Base-by-base conservation (phyloP, 2,113 vertebrate species). In the Anser brachyrhynchus region DNA sequence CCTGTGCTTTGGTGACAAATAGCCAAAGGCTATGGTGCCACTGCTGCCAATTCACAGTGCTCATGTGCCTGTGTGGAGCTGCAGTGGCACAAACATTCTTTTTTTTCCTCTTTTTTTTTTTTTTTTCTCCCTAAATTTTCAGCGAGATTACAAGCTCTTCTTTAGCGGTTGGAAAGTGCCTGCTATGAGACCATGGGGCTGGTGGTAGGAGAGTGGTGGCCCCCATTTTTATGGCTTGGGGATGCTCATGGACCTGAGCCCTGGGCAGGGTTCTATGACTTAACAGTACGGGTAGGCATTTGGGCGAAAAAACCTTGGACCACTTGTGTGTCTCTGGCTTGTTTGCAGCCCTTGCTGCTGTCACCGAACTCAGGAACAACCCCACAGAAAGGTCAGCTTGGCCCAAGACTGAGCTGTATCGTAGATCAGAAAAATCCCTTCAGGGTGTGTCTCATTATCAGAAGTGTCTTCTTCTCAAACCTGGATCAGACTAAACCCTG, bases 181-280 rank as follows among this genome's bases (percentile, higher is more conserved):
- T 59, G 28, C 37, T 31, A 6, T 61, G 62, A 64, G 9, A 33
- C 10, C 0, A 1, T 11, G 17, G 33, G 28, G 57, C 33, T 33
- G 52, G 6, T 43, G 51, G 21, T 33, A 39, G 37, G 72, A 66
- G 28, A 13, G 25, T 0, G 0, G 29, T 49, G 61, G 18, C n/a
- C 37, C 11, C 10, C 2, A 0, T 58, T 78, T 44, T 29, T 21
- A 11, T 46, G 35, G n/a, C 7, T 51, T 82, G 79, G n/a, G 35
- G 62, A 46, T 78, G 22, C 51, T 57, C 8, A 22, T 0, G 13
- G 33, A 35, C 12, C 22, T 0, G 0, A 41, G 13, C 23, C 4
- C 28, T 43, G 20, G 7, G 12, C 26, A 64, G 46, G 52, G 9
- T 90, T 44, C 62, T 82, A 18, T 65, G 87, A 61, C 51, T 74